These are phyloP conservation scores for Neogobius melanostomus DNA, from an alignment of 2,113 vertebrate species.

Conservation along the genomic window DNA sequence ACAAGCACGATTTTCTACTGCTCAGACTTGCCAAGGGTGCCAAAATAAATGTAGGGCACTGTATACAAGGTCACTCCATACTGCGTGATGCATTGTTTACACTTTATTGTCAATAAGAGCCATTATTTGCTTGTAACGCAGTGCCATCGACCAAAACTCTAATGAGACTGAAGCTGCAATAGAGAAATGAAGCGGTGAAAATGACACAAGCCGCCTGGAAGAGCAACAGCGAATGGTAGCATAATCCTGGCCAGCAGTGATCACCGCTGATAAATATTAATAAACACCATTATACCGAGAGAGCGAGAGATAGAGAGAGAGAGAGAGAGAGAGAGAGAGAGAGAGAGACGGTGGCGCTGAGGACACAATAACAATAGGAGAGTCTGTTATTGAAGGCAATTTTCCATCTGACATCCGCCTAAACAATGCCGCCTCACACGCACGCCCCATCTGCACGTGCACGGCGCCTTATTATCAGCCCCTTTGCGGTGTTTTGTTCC, in stretches of 20 bases:
- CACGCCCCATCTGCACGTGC: conserved; percentile 6
- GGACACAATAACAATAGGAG: conserved; percentile 25
- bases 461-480: conserved; percentile 42
- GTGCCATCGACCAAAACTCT: conserved; percentile 34
- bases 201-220: conserved; percentile 35
- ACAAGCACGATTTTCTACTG: too few species aligned
- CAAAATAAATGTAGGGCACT: neutral
- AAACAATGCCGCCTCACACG: conserved; percentile 24
- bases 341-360: conserved; percentile 7
- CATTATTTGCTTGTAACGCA: conserved; percentile 25
- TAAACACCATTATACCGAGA: conserved; percentile 53
- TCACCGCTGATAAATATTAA: conserved; percentile 67
- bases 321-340: neutral
- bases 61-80: neutral
- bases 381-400: conserved; percentile 46
- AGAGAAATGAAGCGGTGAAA: conserved; percentile 29
- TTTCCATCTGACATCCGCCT: conserved; percentile 47
- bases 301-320: neutral
- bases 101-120: conserved; percentile 26
- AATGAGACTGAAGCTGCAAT: conserved; percentile 59
- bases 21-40: neutral
- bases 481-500: conserved; percentile 41
- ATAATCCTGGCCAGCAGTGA: conserved; percentile 52
- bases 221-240: conserved; percentile 39
- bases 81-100: conserved; percentile 13